Base-by-base conservation (phyloP, 2,113 vertebrate genomes). In the Chauna torquata region DNA sequence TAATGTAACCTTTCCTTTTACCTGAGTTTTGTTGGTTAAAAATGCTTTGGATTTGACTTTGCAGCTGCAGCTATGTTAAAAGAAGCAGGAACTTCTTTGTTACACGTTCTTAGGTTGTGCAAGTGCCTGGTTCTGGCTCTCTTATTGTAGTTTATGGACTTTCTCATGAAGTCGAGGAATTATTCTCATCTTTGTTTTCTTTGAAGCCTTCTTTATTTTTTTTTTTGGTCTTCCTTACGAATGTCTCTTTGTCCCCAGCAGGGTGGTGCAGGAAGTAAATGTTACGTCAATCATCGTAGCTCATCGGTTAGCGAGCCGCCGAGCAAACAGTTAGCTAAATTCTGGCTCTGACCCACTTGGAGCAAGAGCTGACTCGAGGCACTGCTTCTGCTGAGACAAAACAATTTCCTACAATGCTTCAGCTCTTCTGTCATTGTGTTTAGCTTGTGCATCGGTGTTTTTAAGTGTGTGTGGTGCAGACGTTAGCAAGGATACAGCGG, bases 391-490 rank as follows among this genome's bases (percentile, higher is more conserved):
- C 94, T 72, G 86, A 74, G 93, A 76, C 45, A 65, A n/a, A 95
- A 27, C 57, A n/a, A 6, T 76, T 81, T 58, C 82, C 78, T 71
- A 7, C 19, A 13, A 6, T 0, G 38, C 49, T 66, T 86, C 50
- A 75, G 78, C 92, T 93, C 82, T 52, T 28, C 44, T 87, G 65
- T 74, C 54, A 6, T 32, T 5, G 45, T 54, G 59, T 27, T 92
- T 42, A 30, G 44, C 91, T 88, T 64, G 76, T 88, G 85, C 95
- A 25, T 47, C 11, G 42, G 50, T 22, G 69, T 85, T 92, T 96
- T 72, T 74, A 57, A 96, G 90, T 68, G 94, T 93, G 82, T 72
- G n/a, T 11, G 8, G 94, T 82, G 79, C 97, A 98, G 97, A 94
- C 97, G 97, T 96, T 94, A 17, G 42, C 82, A 12, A 75, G 95